Evolutionary conservation across 2,113 vertebrate species (phyloP).

Genomic region (Prinia subflava): DNA sequence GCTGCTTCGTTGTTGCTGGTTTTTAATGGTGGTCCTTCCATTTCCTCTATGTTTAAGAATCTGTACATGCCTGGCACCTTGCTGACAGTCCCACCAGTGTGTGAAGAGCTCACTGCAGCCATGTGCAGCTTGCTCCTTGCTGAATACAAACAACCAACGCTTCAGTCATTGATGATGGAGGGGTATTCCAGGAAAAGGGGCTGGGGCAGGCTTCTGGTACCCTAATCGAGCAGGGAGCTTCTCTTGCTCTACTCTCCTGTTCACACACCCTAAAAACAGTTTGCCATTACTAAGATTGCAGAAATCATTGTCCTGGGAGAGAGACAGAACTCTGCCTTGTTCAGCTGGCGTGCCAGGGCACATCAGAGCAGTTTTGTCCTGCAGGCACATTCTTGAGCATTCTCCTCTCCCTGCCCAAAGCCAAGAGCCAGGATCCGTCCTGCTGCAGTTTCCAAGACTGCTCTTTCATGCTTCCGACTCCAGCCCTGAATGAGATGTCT

Average conservation of each 20-base stretch:
- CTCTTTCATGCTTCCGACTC: background rate
- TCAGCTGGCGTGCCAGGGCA: background rate
- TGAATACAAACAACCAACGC: background rate
- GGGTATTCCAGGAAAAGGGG: background rate
- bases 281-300: background rate
- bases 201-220: background rate
- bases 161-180: background rate
- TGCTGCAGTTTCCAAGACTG: background rate
- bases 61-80: background rate
- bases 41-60: background rate
- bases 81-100: background rate
- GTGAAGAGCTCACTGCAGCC: background rate
- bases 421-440: background rate
- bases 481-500: background rate
- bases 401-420: background rate
- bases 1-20: background rate
- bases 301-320: background rate
- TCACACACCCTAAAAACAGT: background rate
- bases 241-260: background rate
- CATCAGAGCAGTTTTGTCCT: background rate
- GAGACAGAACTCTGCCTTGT: background rate
- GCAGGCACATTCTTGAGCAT: constrained; percentile 6
- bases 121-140: background rate
- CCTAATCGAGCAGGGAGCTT: background rate
- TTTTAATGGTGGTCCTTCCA: background rate